These are phyloP conservation scores for Calyptomena viridis DNA, from an alignment of 2,113 vertebrate species.

Conservation along the genomic window DNA sequence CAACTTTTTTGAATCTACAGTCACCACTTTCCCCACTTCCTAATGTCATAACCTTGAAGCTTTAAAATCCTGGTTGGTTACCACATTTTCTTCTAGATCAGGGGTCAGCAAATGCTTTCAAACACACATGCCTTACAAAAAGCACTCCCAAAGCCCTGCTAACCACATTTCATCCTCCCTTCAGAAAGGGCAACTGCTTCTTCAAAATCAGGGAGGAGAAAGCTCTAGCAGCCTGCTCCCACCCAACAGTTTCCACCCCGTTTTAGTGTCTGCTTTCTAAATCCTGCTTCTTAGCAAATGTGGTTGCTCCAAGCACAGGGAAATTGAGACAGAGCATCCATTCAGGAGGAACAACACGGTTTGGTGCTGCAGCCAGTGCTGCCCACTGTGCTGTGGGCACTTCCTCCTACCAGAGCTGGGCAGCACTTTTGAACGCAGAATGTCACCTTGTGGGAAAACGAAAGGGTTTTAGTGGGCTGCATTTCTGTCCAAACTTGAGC, in stretches of 20 bases:
- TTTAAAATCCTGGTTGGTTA: too few species aligned
- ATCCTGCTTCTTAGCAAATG: slow-evolving; percentile 18
- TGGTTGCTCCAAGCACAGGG: slow-evolving; percentile 53
- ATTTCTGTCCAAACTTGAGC: not conserved
- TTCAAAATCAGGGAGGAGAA: not conserved
- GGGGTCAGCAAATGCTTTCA: not conserved
- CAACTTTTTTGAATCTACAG: too few species aligned
- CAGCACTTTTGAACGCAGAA: not conserved
- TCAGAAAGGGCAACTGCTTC: slow-evolving; percentile 2
- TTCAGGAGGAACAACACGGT: not conserved
- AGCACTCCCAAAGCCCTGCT: not conserved
- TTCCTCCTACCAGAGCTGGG: not conserved
- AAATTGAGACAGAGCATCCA: slow-evolving; percentile 30
- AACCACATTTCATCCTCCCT: not conserved
- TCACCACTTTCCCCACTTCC: too few species aligned
- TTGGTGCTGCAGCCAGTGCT: not conserved
- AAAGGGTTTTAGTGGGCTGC: not conserved
- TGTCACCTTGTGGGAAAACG: not conserved
- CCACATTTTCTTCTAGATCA: too few species aligned
- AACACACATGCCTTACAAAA: not conserved
- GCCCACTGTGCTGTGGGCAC: not conserved
- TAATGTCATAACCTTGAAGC: too few species aligned
- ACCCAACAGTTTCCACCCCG: not conserved
- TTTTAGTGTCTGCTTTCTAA: not conserved
- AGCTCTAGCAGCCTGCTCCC: slow-evolving; percentile 52